Evolutionary conservation across 1,140 invertebrate genomes (phyloP).

Genomic region (Trichonephila clavipes): DNA sequence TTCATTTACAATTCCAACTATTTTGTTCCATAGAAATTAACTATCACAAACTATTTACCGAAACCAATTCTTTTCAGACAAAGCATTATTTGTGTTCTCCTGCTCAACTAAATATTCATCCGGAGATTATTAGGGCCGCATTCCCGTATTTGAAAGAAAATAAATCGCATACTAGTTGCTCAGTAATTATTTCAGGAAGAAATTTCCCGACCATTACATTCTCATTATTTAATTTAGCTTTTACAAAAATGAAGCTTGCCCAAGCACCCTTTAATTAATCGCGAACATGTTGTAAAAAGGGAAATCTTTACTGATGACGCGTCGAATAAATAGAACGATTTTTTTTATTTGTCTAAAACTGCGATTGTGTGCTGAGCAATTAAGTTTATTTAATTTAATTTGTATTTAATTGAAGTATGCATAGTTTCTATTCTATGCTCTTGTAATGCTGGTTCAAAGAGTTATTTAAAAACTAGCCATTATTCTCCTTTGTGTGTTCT

Average conservation of each 20-base stretch:
- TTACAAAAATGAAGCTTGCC: constrained; percentile 19
- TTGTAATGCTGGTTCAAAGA: not conserved
- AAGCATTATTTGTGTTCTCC: too few relatives aligned
- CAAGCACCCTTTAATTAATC: constrained; percentile 16
- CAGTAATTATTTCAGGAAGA: not conserved
- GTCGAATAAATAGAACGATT: not conserved
- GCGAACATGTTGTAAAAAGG: constrained; percentile 1
- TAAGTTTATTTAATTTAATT: constrained; percentile 32
- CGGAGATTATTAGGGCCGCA: not conserved
- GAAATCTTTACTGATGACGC: not conserved
- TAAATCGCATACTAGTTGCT: not conserved
- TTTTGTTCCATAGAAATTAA: too few relatives aligned
- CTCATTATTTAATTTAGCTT: constrained; percentile 30
- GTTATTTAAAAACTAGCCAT: not conserved
- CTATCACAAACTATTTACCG: too few relatives aligned
- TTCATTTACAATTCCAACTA: too few relatives aligned
- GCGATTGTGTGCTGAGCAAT: not conserved
- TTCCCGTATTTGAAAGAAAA: not conserved
- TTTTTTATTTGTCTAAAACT: not conserved
- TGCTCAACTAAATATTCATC: not conserved
- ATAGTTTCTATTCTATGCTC: not conserved
- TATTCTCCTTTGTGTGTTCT: not conserved
- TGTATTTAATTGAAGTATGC: constrained; percentile 24
- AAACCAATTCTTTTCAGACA: too few relatives aligned
- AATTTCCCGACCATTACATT: not conserved